Conservation (phyloP, 2,797 vertebrate species). For the Syngnathus rostellatus region DNA sequence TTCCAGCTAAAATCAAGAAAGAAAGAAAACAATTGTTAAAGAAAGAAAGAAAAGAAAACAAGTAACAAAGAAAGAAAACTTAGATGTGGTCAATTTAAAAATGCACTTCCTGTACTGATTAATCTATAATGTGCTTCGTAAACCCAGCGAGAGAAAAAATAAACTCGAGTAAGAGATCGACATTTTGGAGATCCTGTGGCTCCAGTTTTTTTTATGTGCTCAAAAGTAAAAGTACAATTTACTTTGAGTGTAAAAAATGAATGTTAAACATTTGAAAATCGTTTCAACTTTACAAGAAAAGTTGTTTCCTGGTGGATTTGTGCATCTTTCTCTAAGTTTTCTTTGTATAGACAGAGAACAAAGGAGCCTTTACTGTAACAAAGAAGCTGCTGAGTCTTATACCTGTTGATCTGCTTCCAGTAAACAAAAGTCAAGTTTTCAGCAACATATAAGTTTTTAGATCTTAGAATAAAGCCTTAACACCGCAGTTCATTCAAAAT, state of each 20-base stretch:
- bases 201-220: background rate
- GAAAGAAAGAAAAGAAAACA: background rate
- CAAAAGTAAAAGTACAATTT: background rate
- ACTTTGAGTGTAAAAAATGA: conserved; percentile 1
- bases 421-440: conserved; percentile 44
- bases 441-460: conserved; percentile 5
- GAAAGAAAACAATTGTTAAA: background rate
- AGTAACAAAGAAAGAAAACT: background rate
- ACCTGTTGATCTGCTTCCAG: conserved; percentile 85
- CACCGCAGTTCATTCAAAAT: background rate
- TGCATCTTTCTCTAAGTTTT: conserved; percentile 45
- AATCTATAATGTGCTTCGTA: too few relatives aligned
- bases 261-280: conserved; percentile 5
- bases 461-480: background rate
- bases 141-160: too few relatives aligned
- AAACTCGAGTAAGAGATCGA: background rate
- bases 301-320: conserved; percentile 38
- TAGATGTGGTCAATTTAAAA: background rate
- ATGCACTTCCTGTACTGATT: background rate
- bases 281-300: conserved; percentile 13
- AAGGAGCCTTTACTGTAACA: conserved; percentile 71
- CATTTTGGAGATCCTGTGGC: background rate
- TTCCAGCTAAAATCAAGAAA: conserved; percentile 40
- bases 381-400: conserved; percentile 65
- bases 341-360: conserved; percentile 65